Percentiles rank a stretch among this genome's conserved stretches.
Conservation (phyloP, 2,113 vertebrate species). For the Zosterops hypoxanthus region DNA sequence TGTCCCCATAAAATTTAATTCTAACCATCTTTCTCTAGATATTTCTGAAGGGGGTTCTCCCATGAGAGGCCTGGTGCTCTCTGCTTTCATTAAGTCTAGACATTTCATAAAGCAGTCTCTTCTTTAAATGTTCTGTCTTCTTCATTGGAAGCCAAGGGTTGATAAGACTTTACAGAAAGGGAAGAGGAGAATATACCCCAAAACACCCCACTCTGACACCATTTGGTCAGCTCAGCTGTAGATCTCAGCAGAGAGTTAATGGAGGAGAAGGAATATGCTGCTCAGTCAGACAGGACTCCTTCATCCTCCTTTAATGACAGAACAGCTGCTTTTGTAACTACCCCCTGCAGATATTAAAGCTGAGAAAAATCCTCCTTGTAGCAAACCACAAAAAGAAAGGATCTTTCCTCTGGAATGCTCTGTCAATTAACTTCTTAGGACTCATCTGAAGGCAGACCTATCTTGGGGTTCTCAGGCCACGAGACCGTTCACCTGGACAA, state of each 20-base stretch:
- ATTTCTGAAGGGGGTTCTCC: constrained; percentile 12
- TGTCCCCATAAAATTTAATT: constrained; percentile 45
- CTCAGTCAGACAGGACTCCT: constrained; percentile 46
- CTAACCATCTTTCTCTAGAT: constrained; percentile 23
- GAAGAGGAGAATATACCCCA: not conserved
- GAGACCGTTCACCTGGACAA: not conserved
- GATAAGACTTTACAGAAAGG: not conserved
- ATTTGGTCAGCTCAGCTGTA: constrained; percentile 22
- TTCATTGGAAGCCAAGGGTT: not conserved
- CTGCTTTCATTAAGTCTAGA: constrained; percentile 44
- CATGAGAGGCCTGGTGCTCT: not conserved
- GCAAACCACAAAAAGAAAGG: constrained; percentile 25
- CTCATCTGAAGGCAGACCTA: not conserved
- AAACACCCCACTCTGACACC: not conserved
- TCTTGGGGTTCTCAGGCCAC: not conserved
- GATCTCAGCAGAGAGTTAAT: constrained; percentile 36
- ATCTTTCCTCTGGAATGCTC: not conserved
- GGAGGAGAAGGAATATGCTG: constrained; percentile 21
- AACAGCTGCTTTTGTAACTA: constrained; percentile 52
- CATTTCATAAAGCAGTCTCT: constrained; percentile 6
- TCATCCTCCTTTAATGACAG: constrained; percentile 39
- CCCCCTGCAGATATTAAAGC: constrained; percentile 58
- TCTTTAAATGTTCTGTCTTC: not conserved
- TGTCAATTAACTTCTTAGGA: constrained; percentile 16
- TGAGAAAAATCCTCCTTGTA: constrained; percentile 56